A percentile compares a stretch with the other conserved stretches of the same genome.
Conservation (phyloP, 1,140 invertebrate genomes). For the Pseudobourletiella spinata region DNA sequence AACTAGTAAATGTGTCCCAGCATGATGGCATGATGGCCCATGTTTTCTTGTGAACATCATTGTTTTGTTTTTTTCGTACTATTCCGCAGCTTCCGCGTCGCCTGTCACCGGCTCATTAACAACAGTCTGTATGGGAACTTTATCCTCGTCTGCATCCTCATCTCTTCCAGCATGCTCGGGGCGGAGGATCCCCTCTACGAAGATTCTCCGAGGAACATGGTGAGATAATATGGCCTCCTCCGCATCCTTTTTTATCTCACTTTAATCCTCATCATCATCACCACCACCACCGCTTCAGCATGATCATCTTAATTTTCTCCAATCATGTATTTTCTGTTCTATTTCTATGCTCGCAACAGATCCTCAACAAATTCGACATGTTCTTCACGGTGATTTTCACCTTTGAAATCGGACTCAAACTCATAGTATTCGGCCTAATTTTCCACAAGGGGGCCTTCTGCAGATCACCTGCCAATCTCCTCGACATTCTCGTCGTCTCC, state of each 20-base stretch:
- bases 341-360: no score
- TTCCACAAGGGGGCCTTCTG: slow-evolving; percentile 97
- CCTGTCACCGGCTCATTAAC: slow-evolving; percentile 93
- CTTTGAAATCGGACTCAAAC: slow-evolving; percentile 91
- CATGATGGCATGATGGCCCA: no score
- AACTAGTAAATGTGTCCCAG: no score
- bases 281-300: no score
- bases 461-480: slow-evolving; percentile 93
- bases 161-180: slow-evolving; percentile 93
- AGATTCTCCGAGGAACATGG: slow-evolving; percentile 59
- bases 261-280: no score
- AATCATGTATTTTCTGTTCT: no score
- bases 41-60: no score
- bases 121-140: slow-evolving; percentile 90
- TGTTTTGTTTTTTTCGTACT: background rate
- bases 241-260: no score
- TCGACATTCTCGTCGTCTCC: slow-evolving; percentile 94
- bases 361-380: slow-evolving; percentile 92
- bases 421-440: slow-evolving; percentile 92
- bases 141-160: slow-evolving; percentile 93
- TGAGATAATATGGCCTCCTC: no score
- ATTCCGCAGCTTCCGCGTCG: slow-evolving; percentile 73
- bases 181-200: slow-evolving; percentile 91
- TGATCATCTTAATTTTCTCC: no score
- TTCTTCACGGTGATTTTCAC: slow-evolving; percentile 99